Conservation (phyloP, 1,140 invertebrate species). For the Trissolcus basalis region DNA sequence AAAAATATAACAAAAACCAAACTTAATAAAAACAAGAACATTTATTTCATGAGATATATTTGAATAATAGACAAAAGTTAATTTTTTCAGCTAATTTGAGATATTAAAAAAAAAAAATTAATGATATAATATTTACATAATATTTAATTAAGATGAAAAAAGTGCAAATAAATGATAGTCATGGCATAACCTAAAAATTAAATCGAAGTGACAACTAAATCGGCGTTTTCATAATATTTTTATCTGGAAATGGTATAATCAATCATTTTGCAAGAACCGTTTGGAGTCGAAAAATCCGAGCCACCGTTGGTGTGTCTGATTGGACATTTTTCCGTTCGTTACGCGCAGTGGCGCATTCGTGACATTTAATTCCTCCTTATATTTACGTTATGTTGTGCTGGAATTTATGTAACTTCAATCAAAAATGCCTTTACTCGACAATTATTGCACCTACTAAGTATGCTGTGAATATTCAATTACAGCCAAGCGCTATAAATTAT, state of each 20-base stretch:
- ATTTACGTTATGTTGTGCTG: slow-evolving; percentile 9
- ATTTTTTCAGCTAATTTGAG: too few species aligned
- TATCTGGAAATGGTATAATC: slow-evolving; percentile 4
- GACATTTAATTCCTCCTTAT: slow-evolving; percentile 53
- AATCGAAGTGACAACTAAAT: too few species aligned
- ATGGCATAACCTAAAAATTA: too few species aligned
- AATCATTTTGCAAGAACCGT: slow-evolving; percentile 35
- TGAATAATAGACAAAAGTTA: too few species aligned
- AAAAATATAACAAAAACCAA: too few species aligned
- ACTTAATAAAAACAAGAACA: too few species aligned
- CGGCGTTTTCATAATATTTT: slow-evolving; percentile 6
- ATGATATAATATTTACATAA: too few species aligned
- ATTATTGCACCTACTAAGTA: slow-evolving; percentile 54
- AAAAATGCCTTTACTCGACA: slow-evolving; percentile 50
- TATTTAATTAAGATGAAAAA: too few species aligned
- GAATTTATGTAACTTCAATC: slow-evolving; percentile 52
- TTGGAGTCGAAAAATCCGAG: slow-evolving; percentile 9
- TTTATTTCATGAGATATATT: too few species aligned
- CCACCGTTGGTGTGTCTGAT: too few species aligned
- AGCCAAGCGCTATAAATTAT: slow-evolving; percentile 40
- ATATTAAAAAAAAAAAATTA: too few species aligned
- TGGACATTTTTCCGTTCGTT: slow-evolving; percentile 40
- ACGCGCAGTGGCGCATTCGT: slow-evolving; percentile 48
- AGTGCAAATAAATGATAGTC: too few species aligned
- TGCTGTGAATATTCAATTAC: slow-evolving; percentile 55